Percentiles rank a stretch among this genome's conserved stretches.
Evolutionary conservation across 2,888 invertebrate genomes (phyloP).

Genomic region (Pantelozetes paolii): DNA sequence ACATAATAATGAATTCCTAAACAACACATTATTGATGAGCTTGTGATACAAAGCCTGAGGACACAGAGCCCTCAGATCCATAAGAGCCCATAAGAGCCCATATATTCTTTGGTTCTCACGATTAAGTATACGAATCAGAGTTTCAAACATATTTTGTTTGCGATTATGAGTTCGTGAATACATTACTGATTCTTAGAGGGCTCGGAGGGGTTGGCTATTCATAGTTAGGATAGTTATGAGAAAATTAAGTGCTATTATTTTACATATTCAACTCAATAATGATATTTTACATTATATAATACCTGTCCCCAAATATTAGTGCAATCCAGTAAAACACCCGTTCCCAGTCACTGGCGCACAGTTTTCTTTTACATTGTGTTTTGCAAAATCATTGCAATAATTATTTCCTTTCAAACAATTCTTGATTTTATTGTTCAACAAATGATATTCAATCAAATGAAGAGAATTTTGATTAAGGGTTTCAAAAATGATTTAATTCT

Average conservation of each 20-base stretch:
- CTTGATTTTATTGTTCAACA: background rate
- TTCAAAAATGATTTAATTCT: background rate
- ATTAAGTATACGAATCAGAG: slow-evolving; percentile 28
- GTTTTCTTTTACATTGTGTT: background rate
- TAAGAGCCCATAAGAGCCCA: slow-evolving; percentile 23
- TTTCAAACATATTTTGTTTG: background rate
- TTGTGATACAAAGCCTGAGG: slow-evolving; percentile 22
- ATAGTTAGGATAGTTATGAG: slow-evolving; percentile 8
- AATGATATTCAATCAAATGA: background rate
- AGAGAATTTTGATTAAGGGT: background rate
- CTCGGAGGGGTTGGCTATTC: background rate
- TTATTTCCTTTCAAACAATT: background rate
- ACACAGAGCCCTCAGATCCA: too few relatives aligned
- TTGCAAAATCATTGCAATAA: background rate
- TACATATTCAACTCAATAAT: background rate
- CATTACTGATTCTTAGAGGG: background rate
- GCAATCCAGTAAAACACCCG: background rate
- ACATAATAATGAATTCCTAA: slow-evolving; percentile 24
- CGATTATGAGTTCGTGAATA: slow-evolving; percentile 6
- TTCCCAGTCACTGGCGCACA: background rate
- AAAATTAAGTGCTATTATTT: slow-evolving; percentile 32
- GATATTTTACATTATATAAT: background rate
- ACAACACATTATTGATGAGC: slow-evolving; percentile 35
- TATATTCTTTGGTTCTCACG: slow-evolving; percentile 37
- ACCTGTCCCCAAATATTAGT: background rate